Evolutionary conservation across 2,113 vertebrate genomes (phyloP).

Genomic region (Alethe diademata): DNA sequence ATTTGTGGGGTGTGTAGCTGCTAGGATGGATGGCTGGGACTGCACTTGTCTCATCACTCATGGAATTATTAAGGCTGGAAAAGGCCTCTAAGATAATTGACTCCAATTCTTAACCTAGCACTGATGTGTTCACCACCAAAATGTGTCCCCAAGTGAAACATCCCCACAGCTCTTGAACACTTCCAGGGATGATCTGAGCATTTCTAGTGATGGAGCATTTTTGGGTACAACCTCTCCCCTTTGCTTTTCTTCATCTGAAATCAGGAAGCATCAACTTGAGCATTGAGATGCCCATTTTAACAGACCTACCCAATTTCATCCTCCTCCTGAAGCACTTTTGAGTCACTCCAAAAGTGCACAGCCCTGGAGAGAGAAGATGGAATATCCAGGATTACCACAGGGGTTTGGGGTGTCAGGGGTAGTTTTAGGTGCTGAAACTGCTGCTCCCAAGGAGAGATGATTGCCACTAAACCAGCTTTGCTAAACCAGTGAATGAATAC

Average conservation of each 20-base stretch:
- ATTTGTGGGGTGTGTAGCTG: not conserved
- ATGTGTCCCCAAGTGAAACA: not conserved
- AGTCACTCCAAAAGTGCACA: not conserved
- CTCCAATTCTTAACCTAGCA: not conserved
- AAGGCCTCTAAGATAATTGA: not conserved
- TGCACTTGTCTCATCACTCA: not conserved
- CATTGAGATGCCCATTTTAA: not conserved
- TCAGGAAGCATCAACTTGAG: not conserved
- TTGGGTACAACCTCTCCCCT: not conserved
- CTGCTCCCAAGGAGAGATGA: not conserved
- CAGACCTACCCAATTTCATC: not conserved
- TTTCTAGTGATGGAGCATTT: not conserved
- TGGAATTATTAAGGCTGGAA: not conserved
- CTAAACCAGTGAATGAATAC: not conserved
- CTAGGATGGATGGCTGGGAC: not conserved
- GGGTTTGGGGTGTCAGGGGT: not conserved
- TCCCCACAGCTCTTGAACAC: not conserved
- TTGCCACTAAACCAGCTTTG: constrained; percentile 4
- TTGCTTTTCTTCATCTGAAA: not conserved
- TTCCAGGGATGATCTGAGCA: not conserved
- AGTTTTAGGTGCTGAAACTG: not conserved
- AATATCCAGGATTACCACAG: not conserved
- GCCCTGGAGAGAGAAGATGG: not conserved
- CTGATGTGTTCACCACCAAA: not conserved
- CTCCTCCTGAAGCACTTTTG: not conserved